Evolutionary conservation across 2,888 invertebrate genomes (phyloP), one percentile per base, ranked within the genome.

Genomic region (Meloe dianella): DNA sequence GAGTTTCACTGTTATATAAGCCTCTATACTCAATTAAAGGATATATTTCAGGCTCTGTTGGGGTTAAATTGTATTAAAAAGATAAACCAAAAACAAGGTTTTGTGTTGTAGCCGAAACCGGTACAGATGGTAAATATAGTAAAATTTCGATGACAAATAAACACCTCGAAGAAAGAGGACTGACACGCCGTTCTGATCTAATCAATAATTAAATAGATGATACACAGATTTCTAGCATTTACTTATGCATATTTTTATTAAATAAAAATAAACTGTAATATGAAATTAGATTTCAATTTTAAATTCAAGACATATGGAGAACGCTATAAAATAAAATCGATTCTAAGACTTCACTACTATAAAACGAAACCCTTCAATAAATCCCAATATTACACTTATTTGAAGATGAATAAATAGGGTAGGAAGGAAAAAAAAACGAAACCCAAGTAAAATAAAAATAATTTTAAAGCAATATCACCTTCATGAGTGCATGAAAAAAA

Each of bases 1-100:
- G 54, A 54, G 54, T 54, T 54, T 54, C 54, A 27, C 24, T 27
- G 14, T 27, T 54, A 14, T 54, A 54, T 54, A 54, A 54, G 54
- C 54, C 27, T 27, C 24, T 12, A 54, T 27, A 54, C 54, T 54
- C 54, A 54, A 54, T 54, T 54, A 54, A 54, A 24, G 54, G 27
- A 54, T 54, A 24, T 27, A n/a, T 54, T 54, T 54, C 27, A 54
- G 14, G n/a, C 27, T 54, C 14, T 27, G 14, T 24, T 6, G 54
- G 14, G 12, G 54, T 14, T 47, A n/a, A 47, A 47, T 20, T 47
- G 47, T 41, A 38, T 12, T 1, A 38, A 38, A 38, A 14, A 38
- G 6, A 38, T n/a, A 38, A 14, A 14, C n/a, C n/a, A n/a, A 41
- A 41, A 35, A 14, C 35, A 12, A 14, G 4, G 12, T 12, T n/a